These are phyloP conservation scores for Nasua narica DNA, from an alignment of 2,797 vertebrate species.

Conservation along the genomic window DNA sequence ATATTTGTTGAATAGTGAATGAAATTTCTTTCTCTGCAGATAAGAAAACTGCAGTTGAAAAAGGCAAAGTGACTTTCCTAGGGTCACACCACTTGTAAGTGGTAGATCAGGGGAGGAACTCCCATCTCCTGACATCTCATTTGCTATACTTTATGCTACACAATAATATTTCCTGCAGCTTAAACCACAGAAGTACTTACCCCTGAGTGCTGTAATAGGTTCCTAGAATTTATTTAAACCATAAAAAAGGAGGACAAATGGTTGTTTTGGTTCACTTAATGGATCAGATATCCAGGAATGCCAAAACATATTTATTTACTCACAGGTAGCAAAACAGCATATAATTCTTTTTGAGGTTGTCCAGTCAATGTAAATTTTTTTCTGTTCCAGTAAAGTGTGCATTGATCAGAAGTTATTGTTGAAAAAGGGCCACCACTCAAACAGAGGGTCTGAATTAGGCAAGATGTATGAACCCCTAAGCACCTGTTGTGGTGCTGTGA, in stretches of 20 bases:
- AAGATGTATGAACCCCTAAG: conserved; percentile 50
- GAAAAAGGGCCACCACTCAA: conserved; percentile 41
- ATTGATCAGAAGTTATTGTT: conserved; percentile 66
- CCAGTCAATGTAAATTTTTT: conserved; percentile 38
- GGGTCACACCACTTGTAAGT: background rate
- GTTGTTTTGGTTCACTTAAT: conserved; percentile 54
- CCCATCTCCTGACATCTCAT: background rate
- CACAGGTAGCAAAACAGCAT: conserved; percentile 41
- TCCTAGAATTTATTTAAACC: conserved; percentile 65
- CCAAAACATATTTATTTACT: conserved; percentile 66
- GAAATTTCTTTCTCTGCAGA: background rate
- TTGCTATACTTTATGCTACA: background rate
- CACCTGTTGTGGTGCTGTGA: conserved; percentile 22
- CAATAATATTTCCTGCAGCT: conserved; percentile 45
- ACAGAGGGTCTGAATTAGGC: conserved; percentile 36
- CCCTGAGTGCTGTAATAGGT: conserved; percentile 52
- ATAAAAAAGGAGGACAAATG: conserved; percentile 39
- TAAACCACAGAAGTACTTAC: conserved; percentile 50
- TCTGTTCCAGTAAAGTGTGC: conserved; percentile 65
- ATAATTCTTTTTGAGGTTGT: conserved; percentile 63
- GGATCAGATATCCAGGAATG: conserved; percentile 63
- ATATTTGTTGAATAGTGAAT: background rate
- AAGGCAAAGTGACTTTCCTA: background rate
- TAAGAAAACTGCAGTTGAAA: background rate
- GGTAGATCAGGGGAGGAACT: background rate